Percentiles rank a stretch among this genome's conserved stretches.
Conservation (phyloP, 1,140 invertebrate species). For the Saccostrea glomerata region DNA sequence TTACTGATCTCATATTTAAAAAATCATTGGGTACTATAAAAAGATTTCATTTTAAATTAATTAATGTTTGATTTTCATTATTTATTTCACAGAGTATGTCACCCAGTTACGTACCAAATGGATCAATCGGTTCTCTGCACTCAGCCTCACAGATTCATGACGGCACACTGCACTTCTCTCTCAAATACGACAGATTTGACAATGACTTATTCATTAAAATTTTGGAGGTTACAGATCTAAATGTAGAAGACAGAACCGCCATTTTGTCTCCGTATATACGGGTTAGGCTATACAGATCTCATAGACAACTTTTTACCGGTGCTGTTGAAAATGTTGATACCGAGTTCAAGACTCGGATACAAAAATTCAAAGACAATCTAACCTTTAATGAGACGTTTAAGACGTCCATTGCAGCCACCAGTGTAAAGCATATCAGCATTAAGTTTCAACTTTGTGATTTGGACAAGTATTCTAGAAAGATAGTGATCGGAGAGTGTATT, state of each 20-base stretch:
- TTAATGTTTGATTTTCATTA: no score
- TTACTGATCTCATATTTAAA: no score
- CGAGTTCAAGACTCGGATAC: conserved; percentile 79
- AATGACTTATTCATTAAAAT: conserved; percentile 62
- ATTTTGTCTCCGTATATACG: conserved; percentile 65
- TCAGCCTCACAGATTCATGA: conserved; percentile 15
- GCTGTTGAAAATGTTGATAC: conserved; percentile 63
- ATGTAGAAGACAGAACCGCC: conserved; percentile 54
- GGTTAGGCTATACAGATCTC: conserved; percentile 62
- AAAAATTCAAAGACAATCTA: conserved; percentile 83
- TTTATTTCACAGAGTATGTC: not conserved
- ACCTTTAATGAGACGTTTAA: conserved; percentile 86
- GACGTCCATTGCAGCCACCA: conserved; percentile 82
- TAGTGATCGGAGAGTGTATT: conserved; percentile 83
- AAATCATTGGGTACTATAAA: no score
- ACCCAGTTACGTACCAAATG: not conserved
- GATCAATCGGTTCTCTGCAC: not conserved
- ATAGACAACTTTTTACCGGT: conserved; percentile 62
- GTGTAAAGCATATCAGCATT: conserved; percentile 78
- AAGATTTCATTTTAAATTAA: no score
- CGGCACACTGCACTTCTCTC: conserved; percentile 48
- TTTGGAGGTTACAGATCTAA: conserved; percentile 60
- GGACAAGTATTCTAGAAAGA: conserved; percentile 82
- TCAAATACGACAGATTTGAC: conserved; percentile 61
- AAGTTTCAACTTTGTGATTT: conserved; percentile 83